Evolutionary conservation across 2,888 invertebrate species (phyloP).

Genomic region (Chalcis sispes): DNA sequence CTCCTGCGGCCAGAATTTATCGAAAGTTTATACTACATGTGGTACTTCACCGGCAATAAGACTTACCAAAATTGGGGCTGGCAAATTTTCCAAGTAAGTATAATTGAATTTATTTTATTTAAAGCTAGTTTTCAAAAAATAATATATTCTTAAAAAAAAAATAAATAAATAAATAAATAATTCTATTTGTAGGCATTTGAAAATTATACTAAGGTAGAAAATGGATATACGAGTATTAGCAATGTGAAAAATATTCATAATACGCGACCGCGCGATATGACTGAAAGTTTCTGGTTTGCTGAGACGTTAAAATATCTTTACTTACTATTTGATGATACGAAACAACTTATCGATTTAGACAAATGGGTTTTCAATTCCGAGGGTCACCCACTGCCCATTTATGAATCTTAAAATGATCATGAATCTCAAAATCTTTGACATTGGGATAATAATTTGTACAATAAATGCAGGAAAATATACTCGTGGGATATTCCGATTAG

Average conservation of each 20-base stretch:
- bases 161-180: neutral
- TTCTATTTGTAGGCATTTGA: conserved; percentile 93
- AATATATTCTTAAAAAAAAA: neutral
- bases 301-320: conserved; percentile 98
- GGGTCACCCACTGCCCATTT: conserved; percentile 95
- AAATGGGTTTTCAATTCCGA: conserved; percentile 97
- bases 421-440: no score
- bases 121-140: neutral
- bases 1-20: conserved; percentile 96
- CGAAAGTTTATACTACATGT: conserved; percentile 97
- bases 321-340: conserved; percentile 93
- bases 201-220: conserved; percentile 91
- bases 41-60: conserved; percentile 94
- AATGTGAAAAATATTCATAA: conserved; percentile 90
- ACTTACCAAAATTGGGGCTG: conserved; percentile 99
- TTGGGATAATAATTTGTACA: conserved; percentile 17
- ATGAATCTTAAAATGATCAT: conserved; percentile 72
- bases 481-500: conserved; percentile 42
- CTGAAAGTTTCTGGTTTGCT: conserved; percentile 98
- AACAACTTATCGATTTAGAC: conserved; percentile 86
- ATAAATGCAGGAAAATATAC: conserved; percentile 3
- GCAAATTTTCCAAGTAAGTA: conserved; percentile 89
- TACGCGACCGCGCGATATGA: conserved; percentile 92
- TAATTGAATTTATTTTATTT: neutral
- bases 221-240: conserved; percentile 95